Evolutionary conservation across 2,888 invertebrate species (phyloP).

Genomic region (Pilophorus perplexus): DNA sequence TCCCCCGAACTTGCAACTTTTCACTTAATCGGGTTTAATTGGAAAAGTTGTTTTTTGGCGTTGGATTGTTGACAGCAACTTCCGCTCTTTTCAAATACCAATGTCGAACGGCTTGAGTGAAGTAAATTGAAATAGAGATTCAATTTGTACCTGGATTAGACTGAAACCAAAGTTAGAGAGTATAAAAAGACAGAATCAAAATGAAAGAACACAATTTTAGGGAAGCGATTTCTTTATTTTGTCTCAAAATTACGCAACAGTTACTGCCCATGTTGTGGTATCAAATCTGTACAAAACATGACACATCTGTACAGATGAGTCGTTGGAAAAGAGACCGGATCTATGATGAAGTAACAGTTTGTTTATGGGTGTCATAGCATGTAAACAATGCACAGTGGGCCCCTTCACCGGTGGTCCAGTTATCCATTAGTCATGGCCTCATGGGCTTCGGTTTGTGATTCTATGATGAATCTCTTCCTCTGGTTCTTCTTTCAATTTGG

Average conservation of each 20-base stretch:
- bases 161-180: no score
- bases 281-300: no score
- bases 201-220: no score
- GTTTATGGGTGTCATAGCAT: slow-evolving; percentile 36
- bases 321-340: no score
- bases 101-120: no score
- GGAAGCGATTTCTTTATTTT: no score
- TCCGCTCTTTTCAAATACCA: slow-evolving; percentile 15
- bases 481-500: slow-evolving; percentile 26
- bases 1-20: slow-evolving; percentile 44
- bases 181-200: no score
- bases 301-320: no score
- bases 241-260: no score
- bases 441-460: slow-evolving; percentile 28
- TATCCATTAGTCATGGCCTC: slow-evolving; percentile 34
- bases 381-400: slow-evolving; percentile 34
- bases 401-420: slow-evolving; percentile 28
- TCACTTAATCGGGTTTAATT: slow-evolving; percentile 49
- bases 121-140: no score
- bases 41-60: slow-evolving; percentile 47
- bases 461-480: slow-evolving; percentile 38
- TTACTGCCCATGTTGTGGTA: no score
- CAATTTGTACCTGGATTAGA: no score
- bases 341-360: slow-evolving; percentile 25
- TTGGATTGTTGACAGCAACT: slow-evolving; percentile 33